Conservation (phyloP, 2,113 vertebrate genomes). For the Cavia porcellus region DNA sequence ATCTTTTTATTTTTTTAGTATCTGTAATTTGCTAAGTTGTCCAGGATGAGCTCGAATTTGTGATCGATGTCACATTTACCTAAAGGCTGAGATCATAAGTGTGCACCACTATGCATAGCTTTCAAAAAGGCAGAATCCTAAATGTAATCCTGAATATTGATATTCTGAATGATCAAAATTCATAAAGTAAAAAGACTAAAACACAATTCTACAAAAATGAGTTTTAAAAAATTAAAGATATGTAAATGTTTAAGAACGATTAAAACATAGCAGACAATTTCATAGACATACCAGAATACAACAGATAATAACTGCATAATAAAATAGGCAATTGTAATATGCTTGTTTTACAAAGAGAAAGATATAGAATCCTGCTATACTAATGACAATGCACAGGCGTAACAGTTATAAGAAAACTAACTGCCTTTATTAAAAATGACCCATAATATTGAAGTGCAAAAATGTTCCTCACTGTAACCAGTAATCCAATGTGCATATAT, state of each 20-base stretch:
- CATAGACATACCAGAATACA: neutral
- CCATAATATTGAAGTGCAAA: neutral
- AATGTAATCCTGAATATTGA: neutral
- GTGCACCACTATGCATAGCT: neutral
- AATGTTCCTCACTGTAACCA: neutral
- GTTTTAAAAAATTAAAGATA: neutral
- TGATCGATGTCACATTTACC: neutral
- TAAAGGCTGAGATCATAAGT: neutral
- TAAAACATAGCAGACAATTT: neutral
- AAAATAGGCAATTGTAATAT: neutral
- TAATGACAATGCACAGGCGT: neutral
- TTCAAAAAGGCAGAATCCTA: neutral
- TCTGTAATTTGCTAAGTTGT: neutral
- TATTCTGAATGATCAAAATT: neutral
- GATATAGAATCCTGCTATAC: too few relatives aligned
- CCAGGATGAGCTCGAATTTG: neutral
- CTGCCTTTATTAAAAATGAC: neutral
- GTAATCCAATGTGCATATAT: neutral
- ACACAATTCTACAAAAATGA: neutral
- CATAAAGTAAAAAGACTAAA: neutral
- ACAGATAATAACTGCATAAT: neutral
- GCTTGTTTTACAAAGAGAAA: neutral
- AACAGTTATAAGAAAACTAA: neutral
- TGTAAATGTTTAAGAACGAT: neutral
- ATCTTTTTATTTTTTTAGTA: neutral